Percentiles rank a stretch among this genome's conserved stretches.
Conservation (phyloP, 2,888 invertebrate species). For the Erebia ligea region DNA sequence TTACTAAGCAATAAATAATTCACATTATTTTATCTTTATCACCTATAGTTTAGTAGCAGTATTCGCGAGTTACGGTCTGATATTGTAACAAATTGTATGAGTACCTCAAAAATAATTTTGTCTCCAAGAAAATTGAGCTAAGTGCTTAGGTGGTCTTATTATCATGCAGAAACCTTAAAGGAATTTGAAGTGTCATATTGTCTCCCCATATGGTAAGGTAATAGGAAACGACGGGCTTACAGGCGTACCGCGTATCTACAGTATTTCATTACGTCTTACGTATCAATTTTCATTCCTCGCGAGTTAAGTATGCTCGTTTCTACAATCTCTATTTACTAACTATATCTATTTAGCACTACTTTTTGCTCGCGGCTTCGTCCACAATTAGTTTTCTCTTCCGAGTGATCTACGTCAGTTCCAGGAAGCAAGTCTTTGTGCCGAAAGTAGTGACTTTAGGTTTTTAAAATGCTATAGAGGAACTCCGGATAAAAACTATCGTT, state of each 20-base stretch:
- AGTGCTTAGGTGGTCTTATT: not conserved
- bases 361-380: not conserved
- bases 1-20: too few species aligned
- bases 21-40: too few species aligned
- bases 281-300: slow-evolving; percentile 41
- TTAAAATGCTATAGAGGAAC: too few species aligned
- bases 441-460: not conserved
- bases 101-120: not conserved
- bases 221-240: slow-evolving; percentile 46
- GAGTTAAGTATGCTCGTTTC: slow-evolving; percentile 19
- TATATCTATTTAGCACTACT: not conserved
- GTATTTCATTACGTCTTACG: slow-evolving; percentile 40
- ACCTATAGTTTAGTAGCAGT: too few species aligned
- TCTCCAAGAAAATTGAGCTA: not conserved
- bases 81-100: not conserved
- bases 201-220: slow-evolving; percentile 55
- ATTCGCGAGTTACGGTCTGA: too few species aligned
- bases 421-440: not conserved
- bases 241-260: slow-evolving; percentile 41
- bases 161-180: slow-evolving; percentile 29
- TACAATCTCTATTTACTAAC: not conserved
- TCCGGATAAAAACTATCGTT: too few species aligned
- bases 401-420: not conserved
- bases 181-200: slow-evolving; percentile 49
- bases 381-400: slow-evolving; percentile 1